phyloP scores from a whole-genome alignment of 2,888 invertebrate genomes.

The Stegana nigrithorax region DNA sequence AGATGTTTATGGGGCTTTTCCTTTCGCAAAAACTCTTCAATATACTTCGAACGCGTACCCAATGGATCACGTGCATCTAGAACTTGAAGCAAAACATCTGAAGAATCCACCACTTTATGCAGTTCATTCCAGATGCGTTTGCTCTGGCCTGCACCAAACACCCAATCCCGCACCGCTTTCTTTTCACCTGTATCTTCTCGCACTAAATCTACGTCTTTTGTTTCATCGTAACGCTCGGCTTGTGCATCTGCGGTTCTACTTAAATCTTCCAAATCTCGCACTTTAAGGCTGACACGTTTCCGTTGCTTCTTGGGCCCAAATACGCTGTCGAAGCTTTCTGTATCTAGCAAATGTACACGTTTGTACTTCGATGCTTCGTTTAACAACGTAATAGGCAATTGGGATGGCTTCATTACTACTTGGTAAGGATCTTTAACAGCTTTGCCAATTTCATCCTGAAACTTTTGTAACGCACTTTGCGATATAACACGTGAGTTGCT shows the following conservation, averaged over 20 bases:
- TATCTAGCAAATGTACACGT: constrained; percentile 94
- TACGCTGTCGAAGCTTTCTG: constrained; percentile 92
- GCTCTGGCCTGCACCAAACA: constrained; percentile 96
- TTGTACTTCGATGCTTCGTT: constrained; percentile 92
- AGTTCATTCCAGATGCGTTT: constrained; percentile 98
- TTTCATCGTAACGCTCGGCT: constrained; percentile 81
- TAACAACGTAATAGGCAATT: constrained; percentile 91
- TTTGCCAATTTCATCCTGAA: constrained; percentile 94
- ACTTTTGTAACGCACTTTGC: constrained; percentile 88
- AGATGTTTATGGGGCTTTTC: constrained; percentile 98
- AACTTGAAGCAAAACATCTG: constrained; percentile 96
- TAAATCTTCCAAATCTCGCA: constrained; percentile 82
- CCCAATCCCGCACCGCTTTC: constrained; percentile 89
- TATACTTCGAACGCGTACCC: constrained; percentile 93
- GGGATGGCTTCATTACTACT: constrained; percentile 96
- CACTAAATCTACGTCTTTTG: constrained; percentile 86
- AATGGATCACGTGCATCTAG: constrained; percentile 97
- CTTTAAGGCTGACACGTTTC: constrained; percentile 86
- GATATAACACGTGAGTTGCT: constrained; percentile 97
- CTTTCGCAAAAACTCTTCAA: constrained; percentile 90
- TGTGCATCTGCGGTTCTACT: constrained; percentile 79
- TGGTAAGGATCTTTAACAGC: constrained; percentile 97
- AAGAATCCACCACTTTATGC: constrained; percentile 98
- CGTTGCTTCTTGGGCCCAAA: constrained; percentile 97
- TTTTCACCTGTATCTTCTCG: constrained; percentile 84